Evolutionary conservation across 2,888 invertebrate species (phyloP), one percentile per base, ranked within the genome.

Genomic region (Willowsia nigromaculata): DNA sequence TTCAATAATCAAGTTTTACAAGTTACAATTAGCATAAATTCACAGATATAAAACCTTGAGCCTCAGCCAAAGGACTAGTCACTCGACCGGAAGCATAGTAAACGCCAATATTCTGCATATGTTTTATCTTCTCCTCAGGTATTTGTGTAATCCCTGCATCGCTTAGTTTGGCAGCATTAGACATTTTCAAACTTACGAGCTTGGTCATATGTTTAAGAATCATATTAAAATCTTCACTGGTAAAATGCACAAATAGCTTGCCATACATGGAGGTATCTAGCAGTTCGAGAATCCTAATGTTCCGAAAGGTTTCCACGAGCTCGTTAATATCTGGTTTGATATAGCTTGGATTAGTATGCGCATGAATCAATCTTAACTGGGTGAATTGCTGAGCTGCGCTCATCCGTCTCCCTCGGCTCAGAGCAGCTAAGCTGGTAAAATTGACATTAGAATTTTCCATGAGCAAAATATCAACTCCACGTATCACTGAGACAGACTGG

Each of bases 141-240:
- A 88, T 88, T 18, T 43, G 43, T 4, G 82, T 82, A 4, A 88
- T 3, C 43, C 87, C 87, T 4, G 2, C 74, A 50, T 88, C 87
- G 11, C 43, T 74, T 7, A 88, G 37, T 27, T 59, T 71, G 0
- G 33, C 53, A 2, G 74, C 59, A 74, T 88, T 88, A 15, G 82
- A 82, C 74, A 88, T 82, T 74, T 88, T 88, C 25, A 88, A 50
- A 47, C 87, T 88, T 22, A 88, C 74, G 0, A 88, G 47, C 15
- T 30, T 82, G 1, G 13, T 15, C 82, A 88, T 13, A 2, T 40
- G 59, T 15, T 5, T 47, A 3, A 88, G 27, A 33, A 88, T 81
- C 2, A n/a, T 27, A 40, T 88, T 82, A n/a, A 88, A 88, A 37
- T 88, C 87, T 2, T n/a, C 18, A 27, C 53, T 82, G 6, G 71